A percentile compares a stretch with the other conserved stretches of the same genome.
Conservation (phyloP, 1,140 invertebrate species). For the Potamilus streckersoni region DNA sequence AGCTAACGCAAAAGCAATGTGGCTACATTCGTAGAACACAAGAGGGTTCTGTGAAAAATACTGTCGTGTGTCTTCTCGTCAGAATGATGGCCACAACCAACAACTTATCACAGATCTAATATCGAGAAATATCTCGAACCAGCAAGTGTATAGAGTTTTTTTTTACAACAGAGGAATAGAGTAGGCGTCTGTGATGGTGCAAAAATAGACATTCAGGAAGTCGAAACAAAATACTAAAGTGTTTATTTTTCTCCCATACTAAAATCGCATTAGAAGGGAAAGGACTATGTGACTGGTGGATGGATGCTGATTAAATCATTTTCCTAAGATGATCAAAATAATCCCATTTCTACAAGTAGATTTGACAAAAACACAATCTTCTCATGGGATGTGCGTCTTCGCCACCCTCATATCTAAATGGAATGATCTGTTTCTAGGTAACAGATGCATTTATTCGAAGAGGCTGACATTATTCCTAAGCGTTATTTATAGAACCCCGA, state of each 20-base stretch:
- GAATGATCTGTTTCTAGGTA: too few species aligned
- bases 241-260: constrained; percentile 11
- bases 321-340: constrained; percentile 3
- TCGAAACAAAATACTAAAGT: constrained; percentile 64
- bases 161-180: constrained; percentile 70
- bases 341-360: neutral
- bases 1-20: constrained; percentile 24
- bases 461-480: too few species aligned
- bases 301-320: constrained; percentile 1
- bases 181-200: constrained; percentile 66
- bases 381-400: too few species aligned
- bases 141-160: constrained; percentile 53
- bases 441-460: too few species aligned
- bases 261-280: constrained; percentile 18
- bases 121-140: constrained; percentile 63
- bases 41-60: constrained; percentile 14
- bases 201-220: constrained; percentile 68
- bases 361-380: neutral
- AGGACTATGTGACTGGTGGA: constrained; percentile 10
- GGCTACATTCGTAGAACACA: constrained; percentile 23
- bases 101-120: constrained; percentile 56
- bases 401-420: too few species aligned
- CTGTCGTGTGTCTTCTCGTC: constrained; percentile 55
- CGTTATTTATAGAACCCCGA: too few species aligned
- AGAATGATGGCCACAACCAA: constrained; percentile 58